Conservation (phyloP, 2,888 invertebrate species). For the Hydropsyche betteni region DNA sequence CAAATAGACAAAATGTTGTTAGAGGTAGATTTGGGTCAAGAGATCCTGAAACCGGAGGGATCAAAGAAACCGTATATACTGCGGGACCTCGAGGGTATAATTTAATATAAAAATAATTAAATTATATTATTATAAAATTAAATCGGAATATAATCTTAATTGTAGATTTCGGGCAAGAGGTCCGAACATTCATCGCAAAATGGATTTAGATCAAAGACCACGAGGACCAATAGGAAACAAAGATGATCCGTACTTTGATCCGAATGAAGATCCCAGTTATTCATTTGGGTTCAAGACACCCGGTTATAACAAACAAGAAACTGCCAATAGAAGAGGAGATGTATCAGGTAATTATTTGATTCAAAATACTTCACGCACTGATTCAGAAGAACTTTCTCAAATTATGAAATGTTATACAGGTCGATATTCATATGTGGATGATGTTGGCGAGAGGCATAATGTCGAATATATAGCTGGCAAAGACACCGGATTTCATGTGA, state of each 20-base stretch:
- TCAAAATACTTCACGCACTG: neutral
- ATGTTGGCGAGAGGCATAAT: slow-evolving; percentile 78
- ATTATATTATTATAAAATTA: neutral
- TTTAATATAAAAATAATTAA: slow-evolving; percentile 51
- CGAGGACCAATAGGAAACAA: slow-evolving; percentile 72
- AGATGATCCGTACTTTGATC: slow-evolving; percentile 79
- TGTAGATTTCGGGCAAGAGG: slow-evolving; percentile 74
- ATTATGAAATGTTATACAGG: slow-evolving; percentile 57
- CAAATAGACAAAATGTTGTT: slow-evolving; percentile 72
- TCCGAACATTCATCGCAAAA: slow-evolving; percentile 76
- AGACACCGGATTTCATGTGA: slow-evolving; percentile 79
- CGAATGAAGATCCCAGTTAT: slow-evolving; percentile 81
- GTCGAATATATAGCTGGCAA: slow-evolving; percentile 81
- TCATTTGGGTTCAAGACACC: slow-evolving; percentile 74
- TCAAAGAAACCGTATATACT: slow-evolving; percentile 77
- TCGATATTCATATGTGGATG: slow-evolving; percentile 77
- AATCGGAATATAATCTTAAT: neutral
- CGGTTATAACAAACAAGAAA: slow-evolving; percentile 74
- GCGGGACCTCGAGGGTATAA: slow-evolving; percentile 77
- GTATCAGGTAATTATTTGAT: slow-evolving; percentile 63
- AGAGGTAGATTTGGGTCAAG: slow-evolving; percentile 77
- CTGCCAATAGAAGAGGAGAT: slow-evolving; percentile 69
- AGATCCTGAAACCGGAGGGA: slow-evolving; percentile 75
- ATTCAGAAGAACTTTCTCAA: neutral
- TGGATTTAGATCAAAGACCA: slow-evolving; percentile 75